A percentile compares a stretch with the other conserved stretches of the same genome.
These are phyloP conservation scores for Fulmarus glacialis DNA, from an alignment of 2,113 vertebrate species.

Conservation along the genomic window DNA sequence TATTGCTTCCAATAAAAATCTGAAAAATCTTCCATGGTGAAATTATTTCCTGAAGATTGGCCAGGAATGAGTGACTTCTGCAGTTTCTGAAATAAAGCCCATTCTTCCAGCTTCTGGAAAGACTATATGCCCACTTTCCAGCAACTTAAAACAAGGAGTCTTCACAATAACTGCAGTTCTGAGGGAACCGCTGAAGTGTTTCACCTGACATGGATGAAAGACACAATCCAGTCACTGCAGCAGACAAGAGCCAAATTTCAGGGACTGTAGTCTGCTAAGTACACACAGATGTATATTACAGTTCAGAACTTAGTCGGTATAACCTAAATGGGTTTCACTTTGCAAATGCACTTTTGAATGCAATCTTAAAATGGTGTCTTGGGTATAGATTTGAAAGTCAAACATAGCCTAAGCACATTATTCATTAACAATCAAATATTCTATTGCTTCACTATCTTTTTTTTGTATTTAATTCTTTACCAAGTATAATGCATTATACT, in stretches of 20 bases:
- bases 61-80: background rate
- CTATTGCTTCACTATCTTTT: background rate
- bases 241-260: background rate
- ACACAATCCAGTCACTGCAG: background rate
- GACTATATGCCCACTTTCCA: background rate
- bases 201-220: background rate
- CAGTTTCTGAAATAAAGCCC: background rate
- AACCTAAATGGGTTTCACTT: background rate
- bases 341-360: background rate
- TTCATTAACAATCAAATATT: background rate
- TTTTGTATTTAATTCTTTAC: background rate
- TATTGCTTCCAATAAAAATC: background rate
- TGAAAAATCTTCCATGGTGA: background rate
- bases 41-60: background rate
- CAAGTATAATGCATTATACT: background rate
- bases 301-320: background rate
- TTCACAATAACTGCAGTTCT: background rate
- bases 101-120: background rate
- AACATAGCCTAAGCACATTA: background rate
- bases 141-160: background rate
- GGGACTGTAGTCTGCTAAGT: background rate
- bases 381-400: slow-evolving; percentile 4
- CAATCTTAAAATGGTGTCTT: background rate
- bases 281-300: background rate
- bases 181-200: background rate